These are phyloP conservation scores for Monochamus alternatus DNA, from an alignment of 2,888 invertebrate genomes.

Conservation along the genomic window DNA sequence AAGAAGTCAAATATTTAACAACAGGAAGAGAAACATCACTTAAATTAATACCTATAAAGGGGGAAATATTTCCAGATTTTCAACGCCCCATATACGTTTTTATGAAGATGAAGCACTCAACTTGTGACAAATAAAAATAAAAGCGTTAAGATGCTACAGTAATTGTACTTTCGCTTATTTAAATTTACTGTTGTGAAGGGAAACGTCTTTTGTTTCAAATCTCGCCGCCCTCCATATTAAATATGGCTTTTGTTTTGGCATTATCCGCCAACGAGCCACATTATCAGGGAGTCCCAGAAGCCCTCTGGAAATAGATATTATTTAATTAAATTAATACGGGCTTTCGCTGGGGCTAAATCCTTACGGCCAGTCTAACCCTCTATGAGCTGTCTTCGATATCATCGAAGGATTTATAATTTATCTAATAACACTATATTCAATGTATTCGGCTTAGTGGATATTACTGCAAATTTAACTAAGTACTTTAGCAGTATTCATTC, in stretches of 20 bases:
- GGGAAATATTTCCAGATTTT: slow-evolving; percentile 47
- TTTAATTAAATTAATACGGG: slow-evolving; percentile 51
- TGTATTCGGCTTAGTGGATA: too few species aligned
- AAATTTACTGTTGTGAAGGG: slow-evolving; percentile 53
- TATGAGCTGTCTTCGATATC: background rate
- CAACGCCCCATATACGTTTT: slow-evolving; percentile 46
- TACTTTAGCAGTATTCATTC: too few species aligned
- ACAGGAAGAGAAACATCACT: slow-evolving; percentile 27
- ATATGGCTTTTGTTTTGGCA: slow-evolving; percentile 41
- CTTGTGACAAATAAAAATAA: slow-evolving; percentile 48
- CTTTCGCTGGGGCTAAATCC: slow-evolving; percentile 32
- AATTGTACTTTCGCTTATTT: slow-evolving; percentile 44
- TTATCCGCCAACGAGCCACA: slow-evolving; percentile 28
- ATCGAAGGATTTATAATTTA: slow-evolving; percentile 16
- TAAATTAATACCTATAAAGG: slow-evolving; percentile 38
- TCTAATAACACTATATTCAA: background rate
- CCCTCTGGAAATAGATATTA: slow-evolving; percentile 48
- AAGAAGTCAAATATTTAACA: slow-evolving; percentile 19
- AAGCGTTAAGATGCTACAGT: slow-evolving; percentile 36
- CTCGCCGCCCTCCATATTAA: slow-evolving; percentile 42
- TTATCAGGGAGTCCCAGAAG: slow-evolving; percentile 36
- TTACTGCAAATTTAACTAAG: too few species aligned
- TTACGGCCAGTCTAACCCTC: slow-evolving; percentile 20
- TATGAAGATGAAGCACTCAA: slow-evolving; percentile 52
- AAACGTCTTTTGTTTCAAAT: slow-evolving; percentile 50